These are phyloP conservation scores for Callospermophilus lateralis DNA, from an alignment of 2,113 vertebrate species.

Conservation along the genomic window DNA sequence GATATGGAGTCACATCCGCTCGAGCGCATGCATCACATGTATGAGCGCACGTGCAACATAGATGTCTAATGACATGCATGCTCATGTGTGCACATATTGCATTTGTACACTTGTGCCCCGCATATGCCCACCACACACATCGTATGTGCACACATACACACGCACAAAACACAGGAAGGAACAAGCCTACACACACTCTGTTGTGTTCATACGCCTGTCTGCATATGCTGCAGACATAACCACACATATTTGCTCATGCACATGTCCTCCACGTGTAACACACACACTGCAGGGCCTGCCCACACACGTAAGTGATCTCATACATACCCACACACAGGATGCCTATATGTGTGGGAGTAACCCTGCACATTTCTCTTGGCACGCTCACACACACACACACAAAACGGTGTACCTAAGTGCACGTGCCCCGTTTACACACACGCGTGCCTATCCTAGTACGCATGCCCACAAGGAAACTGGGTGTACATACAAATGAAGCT, in stretches of 20 bases:
- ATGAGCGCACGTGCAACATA: neutral
- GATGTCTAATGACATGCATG: neutral
- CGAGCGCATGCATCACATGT: neutral
- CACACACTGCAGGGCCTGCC: no score
- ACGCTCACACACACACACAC: no score
- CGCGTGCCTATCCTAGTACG: neutral
- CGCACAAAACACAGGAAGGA: neutral
- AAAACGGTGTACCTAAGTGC: no score
- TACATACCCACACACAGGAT: neutral
- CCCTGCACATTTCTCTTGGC: neutral
- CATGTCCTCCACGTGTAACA: neutral
- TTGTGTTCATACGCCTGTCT: neutral
- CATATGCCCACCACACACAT: neutral
- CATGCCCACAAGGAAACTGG: neutral
- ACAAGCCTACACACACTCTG: neutral
- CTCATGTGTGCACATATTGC: neutral
- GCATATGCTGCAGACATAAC: no score
- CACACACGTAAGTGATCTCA: neutral
- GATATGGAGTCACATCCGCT: no score
- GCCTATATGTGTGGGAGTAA: neutral
- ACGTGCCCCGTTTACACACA: neutral
- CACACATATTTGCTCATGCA: no score
- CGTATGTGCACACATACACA: neutral
- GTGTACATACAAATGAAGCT: fast-evolving
- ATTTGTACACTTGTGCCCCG: neutral